Evolutionary conservation across 2,113 vertebrate genomes (phyloP).

Genomic region (Oryzias curvinotus): DNA sequence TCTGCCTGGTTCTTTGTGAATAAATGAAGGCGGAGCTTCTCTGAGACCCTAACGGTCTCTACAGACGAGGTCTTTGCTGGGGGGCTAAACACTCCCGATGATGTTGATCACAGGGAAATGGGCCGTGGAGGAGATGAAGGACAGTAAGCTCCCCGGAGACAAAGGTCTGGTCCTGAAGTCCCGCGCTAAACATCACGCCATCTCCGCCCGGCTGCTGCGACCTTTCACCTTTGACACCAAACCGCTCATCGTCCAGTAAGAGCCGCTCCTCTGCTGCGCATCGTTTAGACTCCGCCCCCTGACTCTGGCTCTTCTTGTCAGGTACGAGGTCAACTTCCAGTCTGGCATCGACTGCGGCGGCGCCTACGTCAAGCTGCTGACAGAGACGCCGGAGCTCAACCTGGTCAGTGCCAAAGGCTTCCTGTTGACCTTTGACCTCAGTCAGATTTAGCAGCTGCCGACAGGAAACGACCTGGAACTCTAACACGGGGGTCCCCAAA

Average conservation of each 20-base stretch:
- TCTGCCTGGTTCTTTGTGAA: too few relatives aligned
- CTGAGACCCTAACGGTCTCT: too few relatives aligned
- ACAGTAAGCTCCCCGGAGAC: constrained; percentile 90
- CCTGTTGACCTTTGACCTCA: too few relatives aligned
- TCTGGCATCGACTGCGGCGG: constrained; percentile 96
- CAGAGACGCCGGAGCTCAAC: constrained; percentile 86
- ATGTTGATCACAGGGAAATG: constrained; percentile 84
- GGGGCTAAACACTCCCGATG: neutral
- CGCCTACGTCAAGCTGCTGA: constrained; percentile 95
- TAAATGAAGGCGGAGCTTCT: too few relatives aligned
- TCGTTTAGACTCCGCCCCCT: neutral
- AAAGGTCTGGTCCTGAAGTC: constrained; percentile 93
- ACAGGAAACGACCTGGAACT: too few relatives aligned
- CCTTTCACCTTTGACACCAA: constrained; percentile 91
- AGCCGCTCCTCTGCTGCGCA: neutral
- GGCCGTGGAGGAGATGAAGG: constrained; percentile 94
- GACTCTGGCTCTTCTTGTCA: constrained; percentile 50
- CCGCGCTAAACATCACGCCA: constrained; percentile 95
- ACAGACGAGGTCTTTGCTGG: too few relatives aligned
- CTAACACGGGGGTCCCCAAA: too few relatives aligned
- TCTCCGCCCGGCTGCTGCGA: constrained; percentile 86
- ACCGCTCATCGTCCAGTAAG: constrained; percentile 96
- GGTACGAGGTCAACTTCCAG: constrained; percentile 99
- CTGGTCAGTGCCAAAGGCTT: constrained; percentile 79
- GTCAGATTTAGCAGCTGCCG: too few relatives aligned